Evolutionary conservation across 2,113 vertebrate species (phyloP).

Genomic region (Phalacrocorax pelagicus): DNA sequence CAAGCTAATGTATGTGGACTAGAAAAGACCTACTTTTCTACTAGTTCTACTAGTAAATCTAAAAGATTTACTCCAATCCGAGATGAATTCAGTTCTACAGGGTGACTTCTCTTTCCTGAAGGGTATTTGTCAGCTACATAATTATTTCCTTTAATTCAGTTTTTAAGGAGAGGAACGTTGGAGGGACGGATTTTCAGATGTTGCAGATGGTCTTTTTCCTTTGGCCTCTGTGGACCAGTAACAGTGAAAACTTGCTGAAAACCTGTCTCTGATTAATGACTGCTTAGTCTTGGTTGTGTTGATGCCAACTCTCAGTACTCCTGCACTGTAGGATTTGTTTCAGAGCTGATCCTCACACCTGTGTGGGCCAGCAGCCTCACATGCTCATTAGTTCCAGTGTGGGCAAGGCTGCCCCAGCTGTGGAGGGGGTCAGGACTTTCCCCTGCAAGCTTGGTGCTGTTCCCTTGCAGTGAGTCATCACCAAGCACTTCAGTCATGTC

Average conservation of each 20-base stretch:
- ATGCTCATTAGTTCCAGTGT: background rate
- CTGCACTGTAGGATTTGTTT: background rate
- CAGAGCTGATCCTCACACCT: constrained; percentile 21
- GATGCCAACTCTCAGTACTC: background rate
- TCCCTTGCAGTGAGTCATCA: background rate
- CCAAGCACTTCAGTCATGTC: background rate
- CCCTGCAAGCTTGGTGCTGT: background rate
- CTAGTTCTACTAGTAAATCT: no score
- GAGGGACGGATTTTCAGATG: background rate
- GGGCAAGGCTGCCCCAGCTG: background rate
- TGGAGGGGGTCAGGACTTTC: background rate
- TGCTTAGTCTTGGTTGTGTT: background rate
- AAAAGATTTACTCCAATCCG: background rate
- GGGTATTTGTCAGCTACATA: background rate
- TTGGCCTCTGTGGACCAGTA: background rate
- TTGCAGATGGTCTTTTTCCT: background rate
- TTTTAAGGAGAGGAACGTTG: background rate
- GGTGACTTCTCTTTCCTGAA: background rate
- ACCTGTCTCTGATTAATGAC: background rate
- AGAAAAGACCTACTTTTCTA: background rate
- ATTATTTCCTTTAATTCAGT: background rate
- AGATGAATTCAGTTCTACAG: background rate
- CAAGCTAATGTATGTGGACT: background rate
- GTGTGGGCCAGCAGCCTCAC: background rate
- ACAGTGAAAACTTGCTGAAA: background rate